Evolutionary conservation across 1,140 invertebrate species (phyloP).

Genomic region (Saccostrea cuccullata): DNA sequence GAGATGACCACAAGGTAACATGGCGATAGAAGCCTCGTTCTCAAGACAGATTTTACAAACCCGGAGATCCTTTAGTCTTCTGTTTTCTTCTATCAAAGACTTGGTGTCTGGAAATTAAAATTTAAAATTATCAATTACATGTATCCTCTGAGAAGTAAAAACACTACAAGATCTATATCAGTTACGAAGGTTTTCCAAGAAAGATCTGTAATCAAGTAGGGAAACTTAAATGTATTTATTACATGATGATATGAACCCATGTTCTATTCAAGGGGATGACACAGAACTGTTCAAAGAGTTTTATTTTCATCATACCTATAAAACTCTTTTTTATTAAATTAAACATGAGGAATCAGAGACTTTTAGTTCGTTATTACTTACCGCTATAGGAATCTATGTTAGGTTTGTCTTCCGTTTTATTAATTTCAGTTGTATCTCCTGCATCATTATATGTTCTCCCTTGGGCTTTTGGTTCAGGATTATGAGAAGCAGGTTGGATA

Average conservation of each 20-base stretch:
- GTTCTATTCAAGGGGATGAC: neutral
- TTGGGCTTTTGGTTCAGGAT: neutral
- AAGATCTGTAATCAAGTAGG: neutral
- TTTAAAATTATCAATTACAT: neutral
- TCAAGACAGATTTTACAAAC: constrained; percentile 96
- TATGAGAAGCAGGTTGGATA: neutral
- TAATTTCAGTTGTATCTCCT: too few relatives aligned
- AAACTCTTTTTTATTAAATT: too few relatives aligned
- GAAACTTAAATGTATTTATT: neutral
- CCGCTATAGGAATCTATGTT: too few relatives aligned
- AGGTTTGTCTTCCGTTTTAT: too few relatives aligned
- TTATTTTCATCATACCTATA: too few relatives aligned
- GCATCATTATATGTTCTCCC: neutral
- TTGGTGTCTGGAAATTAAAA: constrained; percentile 13
- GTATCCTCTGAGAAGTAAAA: neutral
- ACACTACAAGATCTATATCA: neutral
- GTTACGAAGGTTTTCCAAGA: neutral
- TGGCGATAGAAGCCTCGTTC: constrained; percentile 90
- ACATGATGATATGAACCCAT: neutral
- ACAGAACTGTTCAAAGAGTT: neutral
- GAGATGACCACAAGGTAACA: constrained; percentile 93
- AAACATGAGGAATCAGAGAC: too few relatives aligned
- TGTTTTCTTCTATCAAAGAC: constrained; percentile 65
- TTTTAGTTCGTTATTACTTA: too few relatives aligned
- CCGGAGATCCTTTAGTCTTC: constrained; percentile 86